Evolutionary conservation across 2,888 invertebrate genomes (phyloP).

Genomic region (Caenorhabditis drosophilae): DNA sequence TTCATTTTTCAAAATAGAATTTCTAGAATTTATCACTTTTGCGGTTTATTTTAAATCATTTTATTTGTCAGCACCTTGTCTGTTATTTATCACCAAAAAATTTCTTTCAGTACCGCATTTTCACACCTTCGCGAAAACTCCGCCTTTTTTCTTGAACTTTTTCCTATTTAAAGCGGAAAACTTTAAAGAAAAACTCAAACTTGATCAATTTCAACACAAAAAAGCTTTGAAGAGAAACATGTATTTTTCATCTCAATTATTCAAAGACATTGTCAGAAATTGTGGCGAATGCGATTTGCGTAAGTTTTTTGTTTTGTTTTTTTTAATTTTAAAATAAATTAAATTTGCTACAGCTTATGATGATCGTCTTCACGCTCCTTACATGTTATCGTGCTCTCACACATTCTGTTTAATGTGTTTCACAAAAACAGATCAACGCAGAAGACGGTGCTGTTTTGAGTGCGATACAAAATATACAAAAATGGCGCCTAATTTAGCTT

Average conservation of each 20-base stretch:
- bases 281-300: slow-evolving; percentile 22
- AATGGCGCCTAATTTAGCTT: slow-evolving; percentile 23
- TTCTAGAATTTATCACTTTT: too few relatives aligned
- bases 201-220: too few relatives aligned
- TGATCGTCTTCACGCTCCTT: slow-evolving; percentile 23
- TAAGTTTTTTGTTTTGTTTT: slow-evolving; percentile 7
- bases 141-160: too few relatives aligned
- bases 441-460: slow-evolving; percentile 18
- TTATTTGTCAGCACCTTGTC: too few relatives aligned
- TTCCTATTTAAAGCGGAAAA: too few relatives aligned
- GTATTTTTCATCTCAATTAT: slow-evolving; percentile 25
- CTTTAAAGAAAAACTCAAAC: too few relatives aligned
- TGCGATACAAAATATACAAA: slow-evolving; percentile 32
- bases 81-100: too few relatives aligned
- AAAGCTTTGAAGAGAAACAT: too few relatives aligned
- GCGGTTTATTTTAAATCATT: too few relatives aligned
- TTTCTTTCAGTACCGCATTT: too few relatives aligned
- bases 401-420: slow-evolving; percentile 35
- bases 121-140: too few relatives aligned
- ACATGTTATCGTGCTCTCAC: slow-evolving; percentile 28
- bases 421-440: slow-evolving; percentile 27
- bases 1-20: too few relatives aligned
- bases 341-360: slow-evolving; percentile 18
- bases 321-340: background rate
- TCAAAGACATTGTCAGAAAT: slow-evolving; percentile 24